phyloP scores from a whole-genome alignment of 2,888 invertebrate genomes.

The Lithophane semibrunnea region DNA sequence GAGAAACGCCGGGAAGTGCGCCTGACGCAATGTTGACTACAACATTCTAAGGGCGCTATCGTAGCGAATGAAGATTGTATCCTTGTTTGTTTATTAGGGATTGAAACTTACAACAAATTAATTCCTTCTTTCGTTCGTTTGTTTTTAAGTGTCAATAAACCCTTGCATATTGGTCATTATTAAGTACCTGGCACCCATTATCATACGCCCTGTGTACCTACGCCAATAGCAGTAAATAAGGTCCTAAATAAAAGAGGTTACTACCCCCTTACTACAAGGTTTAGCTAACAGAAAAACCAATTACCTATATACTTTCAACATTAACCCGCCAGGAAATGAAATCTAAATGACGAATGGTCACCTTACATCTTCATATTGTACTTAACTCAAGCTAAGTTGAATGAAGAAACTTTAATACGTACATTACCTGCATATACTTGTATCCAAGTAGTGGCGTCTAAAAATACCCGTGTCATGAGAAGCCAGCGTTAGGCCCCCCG shows the following conservation, averaged over 20 bases:
- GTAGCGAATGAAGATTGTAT: slow-evolving; percentile 25
- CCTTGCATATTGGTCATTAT: background rate
- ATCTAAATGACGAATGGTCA: background rate
- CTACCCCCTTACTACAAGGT: background rate
- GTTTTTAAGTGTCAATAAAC: background rate
- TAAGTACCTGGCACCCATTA: background rate
- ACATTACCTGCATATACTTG: slow-evolving; percentile 40
- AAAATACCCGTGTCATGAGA: slow-evolving; percentile 54
- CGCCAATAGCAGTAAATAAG: background rate
- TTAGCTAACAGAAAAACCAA: background rate
- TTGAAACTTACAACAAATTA: background rate
- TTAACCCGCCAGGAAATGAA: background rate
- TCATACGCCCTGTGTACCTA: background rate
- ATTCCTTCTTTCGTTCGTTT: background rate
- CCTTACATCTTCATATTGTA: slow-evolving; percentile 7
- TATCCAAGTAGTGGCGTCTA: slow-evolving; percentile 42
- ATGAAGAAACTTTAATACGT: slow-evolving; percentile 36
- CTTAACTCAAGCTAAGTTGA: slow-evolving; percentile 17
- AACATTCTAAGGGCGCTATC: slow-evolving; percentile 31
- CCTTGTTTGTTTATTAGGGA: background rate
- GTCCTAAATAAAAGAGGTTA: background rate
- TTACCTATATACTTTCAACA: background rate
- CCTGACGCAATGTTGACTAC: slow-evolving; percentile 40
- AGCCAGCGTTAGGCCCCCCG: slow-evolving; percentile 62
- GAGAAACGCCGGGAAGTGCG: slow-evolving; percentile 28